Base-by-base conservation (phyloP, 2,888 invertebrate species). In the Cheiracanthium punctorium region DNA sequence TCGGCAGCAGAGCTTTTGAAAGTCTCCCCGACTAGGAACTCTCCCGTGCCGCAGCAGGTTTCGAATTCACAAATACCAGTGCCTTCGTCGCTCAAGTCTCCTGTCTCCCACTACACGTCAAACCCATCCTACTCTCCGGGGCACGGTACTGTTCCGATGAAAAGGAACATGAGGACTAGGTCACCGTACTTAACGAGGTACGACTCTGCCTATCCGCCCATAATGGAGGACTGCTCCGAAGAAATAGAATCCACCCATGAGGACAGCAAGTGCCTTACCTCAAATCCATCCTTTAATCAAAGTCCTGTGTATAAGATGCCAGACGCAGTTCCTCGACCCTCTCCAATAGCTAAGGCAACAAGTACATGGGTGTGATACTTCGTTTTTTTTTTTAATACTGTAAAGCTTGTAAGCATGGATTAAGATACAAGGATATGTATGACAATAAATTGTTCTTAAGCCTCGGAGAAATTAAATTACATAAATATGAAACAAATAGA, bases 91-190 rank as follows among this genome's bases (percentile, higher is more conserved):
- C 20, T 74, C 1, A 81, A 81, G 29, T 84, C 89, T 58, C 88
- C 88, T 33, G 75, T 82, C 64, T 80, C 88, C 17, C 85, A 85
- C 94, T 94, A 91, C 95, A 4, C 95, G 96, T 8, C 96, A 96
- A 30, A 65, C 17, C 81, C n/a, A 74, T 80, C 28, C 14, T 84
- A 71, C 24, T 82, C 52, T 8, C 79, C 73, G 29, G 84, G 80
- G 1, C 82, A 85, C 65, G 79, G 80, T 17, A 82, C 82, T 5
- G 76, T 86, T 37, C 88, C 87, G 4, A 30, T 73, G 32, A 87
- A 88, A 32, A 52, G 86, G 20, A 95, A 74, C 94, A 94, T 0
- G 94, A 93, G 92, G 94, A 94, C 89, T 94, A 70, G 81, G n/a
- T 88, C 82, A 0, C 80, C 82, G 0, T 84, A 81, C n/a, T 32